A percentile compares a stretch with the other conserved stretches of the same genome.
Conservation (phyloP, 2,888 invertebrate species). For the Pterostichus niger region DNA sequence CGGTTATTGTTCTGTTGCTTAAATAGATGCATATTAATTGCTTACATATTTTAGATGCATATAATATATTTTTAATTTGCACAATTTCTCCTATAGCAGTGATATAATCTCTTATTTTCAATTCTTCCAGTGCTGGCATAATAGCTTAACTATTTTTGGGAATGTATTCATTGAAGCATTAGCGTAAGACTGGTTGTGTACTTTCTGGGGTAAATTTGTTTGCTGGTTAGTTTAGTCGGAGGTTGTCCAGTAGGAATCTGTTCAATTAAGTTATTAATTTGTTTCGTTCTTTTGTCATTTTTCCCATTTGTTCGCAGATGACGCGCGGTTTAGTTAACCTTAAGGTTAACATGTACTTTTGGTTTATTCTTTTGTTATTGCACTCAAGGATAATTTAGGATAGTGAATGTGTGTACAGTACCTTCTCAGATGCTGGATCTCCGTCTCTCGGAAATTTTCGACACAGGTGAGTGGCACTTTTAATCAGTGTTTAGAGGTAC, state of each 20-base stretch:
- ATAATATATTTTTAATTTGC: no score
- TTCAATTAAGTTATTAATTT: neutral
- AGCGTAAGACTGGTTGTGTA: neutral
- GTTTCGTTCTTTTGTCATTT: neutral
- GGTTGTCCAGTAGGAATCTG: neutral
- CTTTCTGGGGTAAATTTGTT: neutral
- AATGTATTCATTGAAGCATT: conserved; percentile 2
- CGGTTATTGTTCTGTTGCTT: no score
- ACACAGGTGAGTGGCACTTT: conserved; percentile 8
- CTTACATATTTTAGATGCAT: no score
- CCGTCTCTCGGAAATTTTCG: neutral
- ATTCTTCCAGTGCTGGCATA: neutral
- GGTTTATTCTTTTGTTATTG: conserved; percentile 3
- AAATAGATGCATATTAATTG: no score
- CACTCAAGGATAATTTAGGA: neutral
- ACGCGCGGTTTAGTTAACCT: conserved; percentile 3
- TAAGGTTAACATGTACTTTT: neutral
- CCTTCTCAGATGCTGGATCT: neutral
- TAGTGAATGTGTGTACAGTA: conserved; percentile 5
- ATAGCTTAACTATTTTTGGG: neutral
- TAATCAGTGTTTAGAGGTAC: neutral
- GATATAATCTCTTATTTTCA: no score
- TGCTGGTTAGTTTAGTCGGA: conserved; percentile 5
- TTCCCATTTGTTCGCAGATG: conserved; percentile 1
- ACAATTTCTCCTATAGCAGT: no score